These are phyloP conservation scores for Myotis daubentonii DNA, from an alignment of 2,797 vertebrate genomes.

Conservation along the genomic window DNA sequence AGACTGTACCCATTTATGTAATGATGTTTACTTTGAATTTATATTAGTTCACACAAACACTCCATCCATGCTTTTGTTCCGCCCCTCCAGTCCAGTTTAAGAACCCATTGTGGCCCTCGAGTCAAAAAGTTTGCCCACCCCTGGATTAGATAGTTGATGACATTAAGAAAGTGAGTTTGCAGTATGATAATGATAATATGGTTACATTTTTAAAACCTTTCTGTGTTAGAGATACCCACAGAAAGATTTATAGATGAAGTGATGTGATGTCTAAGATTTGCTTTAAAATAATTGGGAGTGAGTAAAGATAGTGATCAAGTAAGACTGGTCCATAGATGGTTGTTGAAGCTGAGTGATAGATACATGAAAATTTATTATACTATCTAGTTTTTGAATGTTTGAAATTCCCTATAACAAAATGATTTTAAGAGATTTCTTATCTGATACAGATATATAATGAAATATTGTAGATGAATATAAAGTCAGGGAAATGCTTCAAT, in stretches of 20 bases:
- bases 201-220: not conserved
- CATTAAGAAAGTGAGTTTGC: conserved; percentile 22
- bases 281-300: not conserved
- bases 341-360: not conserved
- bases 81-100: too few species aligned
- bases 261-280: conserved; percentile 9
- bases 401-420: conserved; percentile 8
- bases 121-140: too few species aligned
- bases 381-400: not conserved
- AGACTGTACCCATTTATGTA: too few species aligned
- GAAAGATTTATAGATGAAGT: conserved; percentile 1
- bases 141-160: not conserved
- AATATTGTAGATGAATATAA: not conserved
- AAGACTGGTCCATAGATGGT: not conserved
- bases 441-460: not conserved
- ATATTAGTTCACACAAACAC: too few species aligned
- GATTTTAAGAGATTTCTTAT: not conserved
- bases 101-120: too few species aligned
- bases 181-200: not conserved
- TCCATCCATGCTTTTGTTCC: too few species aligned
- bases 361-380: not conserved
- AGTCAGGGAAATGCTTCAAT: not conserved
- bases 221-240: not conserved
- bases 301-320: not conserved
- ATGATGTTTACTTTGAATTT: too few species aligned